Evolutionary conservation across 1,140 invertebrate genomes (phyloP).

Genomic region (Apocrypta bakeri): DNA sequence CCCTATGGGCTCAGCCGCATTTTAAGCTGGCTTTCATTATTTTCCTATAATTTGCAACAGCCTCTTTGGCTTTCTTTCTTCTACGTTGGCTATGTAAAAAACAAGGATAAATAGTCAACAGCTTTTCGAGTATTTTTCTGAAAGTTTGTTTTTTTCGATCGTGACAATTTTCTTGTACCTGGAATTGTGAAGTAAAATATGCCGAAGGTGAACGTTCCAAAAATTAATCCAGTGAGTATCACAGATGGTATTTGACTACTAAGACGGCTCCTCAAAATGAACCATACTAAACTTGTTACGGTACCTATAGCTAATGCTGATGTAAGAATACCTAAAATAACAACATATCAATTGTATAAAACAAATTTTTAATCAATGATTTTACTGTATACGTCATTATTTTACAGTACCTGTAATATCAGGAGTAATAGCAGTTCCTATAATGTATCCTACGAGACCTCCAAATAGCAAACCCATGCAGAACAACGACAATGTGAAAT

Average conservation of each 20-base stretch:
- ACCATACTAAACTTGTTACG: constrained; percentile 27
- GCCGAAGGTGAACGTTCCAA: constrained; percentile 76
- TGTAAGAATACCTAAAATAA: constrained; percentile 4
- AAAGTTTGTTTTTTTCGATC: not conserved
- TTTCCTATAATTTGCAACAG: constrained; percentile 74
- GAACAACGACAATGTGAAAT: constrained; percentile 41
- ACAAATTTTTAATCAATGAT: not conserved
- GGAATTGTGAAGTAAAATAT: constrained; percentile 75
- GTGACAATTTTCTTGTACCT: constrained; percentile 69
- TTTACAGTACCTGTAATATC: constrained; percentile 19
- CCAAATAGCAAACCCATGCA: not conserved
- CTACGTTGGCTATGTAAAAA: constrained; percentile 24
- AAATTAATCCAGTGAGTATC: constrained; percentile 73
- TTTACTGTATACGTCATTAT: not conserved
- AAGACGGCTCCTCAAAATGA: constrained; percentile 12
- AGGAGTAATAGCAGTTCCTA: not conserved
- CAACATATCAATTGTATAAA: not conserved
- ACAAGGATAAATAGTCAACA: not conserved
- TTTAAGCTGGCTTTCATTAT: constrained; percentile 73
- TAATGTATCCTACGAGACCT: constrained; percentile 25
- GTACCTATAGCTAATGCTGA: not conserved
- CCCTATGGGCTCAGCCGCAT: constrained; percentile 46
- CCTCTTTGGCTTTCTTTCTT: constrained; percentile 50
- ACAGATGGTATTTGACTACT: constrained; percentile 39
- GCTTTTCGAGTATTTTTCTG: constrained; percentile 38